A percentile compares a stretch with the other conserved stretches of the same genome.
phyloP scores from a whole-genome alignment of 2,797 vertebrate species.

The Enteromius treurensis region DNA sequence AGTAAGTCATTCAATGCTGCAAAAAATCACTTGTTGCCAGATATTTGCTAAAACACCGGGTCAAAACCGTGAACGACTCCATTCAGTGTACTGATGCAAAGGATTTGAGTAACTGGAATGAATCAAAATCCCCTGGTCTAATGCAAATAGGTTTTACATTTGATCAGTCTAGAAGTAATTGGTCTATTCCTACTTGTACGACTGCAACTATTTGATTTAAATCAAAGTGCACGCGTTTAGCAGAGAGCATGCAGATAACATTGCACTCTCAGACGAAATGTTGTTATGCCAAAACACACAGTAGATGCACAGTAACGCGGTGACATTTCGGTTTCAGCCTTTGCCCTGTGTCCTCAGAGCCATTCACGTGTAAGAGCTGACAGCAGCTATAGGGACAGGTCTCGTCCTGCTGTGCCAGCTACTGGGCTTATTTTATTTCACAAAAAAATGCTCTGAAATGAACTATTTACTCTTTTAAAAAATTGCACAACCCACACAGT shows the following conservation, averaged over 20 bases:
- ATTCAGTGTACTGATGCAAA: neutral
- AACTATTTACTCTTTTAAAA: neutral
- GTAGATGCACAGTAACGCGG: neutral
- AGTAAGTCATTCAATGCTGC: neutral
- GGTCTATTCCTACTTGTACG: neutral
- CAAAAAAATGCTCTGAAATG: neutral
- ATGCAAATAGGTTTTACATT: neutral
- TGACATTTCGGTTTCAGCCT: conserved; percentile 12
- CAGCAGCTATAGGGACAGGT: neutral
- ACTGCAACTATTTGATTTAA: neutral
- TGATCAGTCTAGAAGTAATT: neutral
- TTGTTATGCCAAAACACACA: neutral
- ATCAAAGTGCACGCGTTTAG: neutral
- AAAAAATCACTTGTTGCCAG: neutral
- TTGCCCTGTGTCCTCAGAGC: conserved; percentile 4
- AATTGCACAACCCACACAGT: neutral
- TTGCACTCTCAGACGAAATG: no score
- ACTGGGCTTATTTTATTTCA: neutral
- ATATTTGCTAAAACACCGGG: neutral
- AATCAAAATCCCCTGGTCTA: neutral
- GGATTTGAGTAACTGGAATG: neutral
- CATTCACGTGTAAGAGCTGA: neutral
- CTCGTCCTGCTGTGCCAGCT: neutral
- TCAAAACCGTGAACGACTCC: no score
- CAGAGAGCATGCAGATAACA: neutral